phyloP scores from a whole-genome alignment of 2,113 vertebrate genomes.

The Gadus chalcogrammus region DNA sequence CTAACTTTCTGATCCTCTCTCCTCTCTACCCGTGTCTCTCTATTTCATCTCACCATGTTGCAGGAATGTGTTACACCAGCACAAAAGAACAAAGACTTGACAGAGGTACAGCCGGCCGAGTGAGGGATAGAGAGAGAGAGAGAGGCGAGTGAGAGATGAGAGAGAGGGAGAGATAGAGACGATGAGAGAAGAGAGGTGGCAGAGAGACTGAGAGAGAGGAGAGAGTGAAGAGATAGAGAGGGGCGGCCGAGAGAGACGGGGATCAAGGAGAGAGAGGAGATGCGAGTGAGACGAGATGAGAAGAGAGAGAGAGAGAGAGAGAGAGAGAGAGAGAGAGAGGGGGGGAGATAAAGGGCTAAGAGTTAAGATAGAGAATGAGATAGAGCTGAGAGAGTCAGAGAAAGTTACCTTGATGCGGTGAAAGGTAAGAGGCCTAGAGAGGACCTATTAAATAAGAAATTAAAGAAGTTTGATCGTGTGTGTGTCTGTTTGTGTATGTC shows the following conservation, averaged over 20 bases:
- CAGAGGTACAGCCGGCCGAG: slow-evolving; percentile 36
- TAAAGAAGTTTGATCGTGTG: too few species aligned
- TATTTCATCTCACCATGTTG: slow-evolving; percentile 44
- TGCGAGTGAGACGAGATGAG: too few species aligned
- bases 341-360: slow-evolving; percentile 11
- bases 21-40: slow-evolving; percentile 21
- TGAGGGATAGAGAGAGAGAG: slow-evolving; percentile 27
- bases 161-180: slow-evolving; percentile 27
- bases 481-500: too few species aligned
- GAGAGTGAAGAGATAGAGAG: slow-evolving; percentile 9
- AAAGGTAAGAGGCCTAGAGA: too few species aligned
- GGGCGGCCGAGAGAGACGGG: too few species aligned
- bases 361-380: background rate
- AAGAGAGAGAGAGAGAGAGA: slow-evolving; percentile 24
- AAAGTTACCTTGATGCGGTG: too few species aligned
- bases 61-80: slow-evolving; percentile 67
- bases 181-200: too few species aligned
- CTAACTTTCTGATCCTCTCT: slow-evolving; percentile 38
- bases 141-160: slow-evolving; percentile 27
- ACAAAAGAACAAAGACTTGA: slow-evolving; percentile 70
- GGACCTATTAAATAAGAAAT: too few species aligned
- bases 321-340: slow-evolving; percentile 7
- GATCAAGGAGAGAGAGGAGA: background rate
- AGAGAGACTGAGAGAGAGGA: slow-evolving; percentile 23
- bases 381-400: background rate